A percentile compares a stretch with the other conserved stretches of the same genome.
phyloP scores from a whole-genome alignment of 1,140 invertebrate genomes.

The Conopomorpha cramerella region DNA sequence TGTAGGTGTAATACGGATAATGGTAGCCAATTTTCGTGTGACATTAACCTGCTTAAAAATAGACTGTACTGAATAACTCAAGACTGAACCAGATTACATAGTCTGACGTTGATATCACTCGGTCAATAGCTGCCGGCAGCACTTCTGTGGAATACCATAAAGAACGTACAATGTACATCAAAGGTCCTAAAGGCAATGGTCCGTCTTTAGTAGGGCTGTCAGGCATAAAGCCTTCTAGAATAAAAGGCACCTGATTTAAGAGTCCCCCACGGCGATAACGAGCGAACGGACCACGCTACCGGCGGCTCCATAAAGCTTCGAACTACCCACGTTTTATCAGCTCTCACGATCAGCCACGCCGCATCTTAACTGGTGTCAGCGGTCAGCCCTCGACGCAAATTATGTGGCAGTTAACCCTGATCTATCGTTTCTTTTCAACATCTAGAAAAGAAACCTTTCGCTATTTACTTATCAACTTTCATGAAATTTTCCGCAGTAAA shows the following conservation, averaged over 20 bases:
- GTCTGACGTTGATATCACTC: no score
- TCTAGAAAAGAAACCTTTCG: no score
- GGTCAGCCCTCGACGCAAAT: constrained; percentile 24
- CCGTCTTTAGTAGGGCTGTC: constrained; percentile 13
- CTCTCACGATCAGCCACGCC: constrained; percentile 21
- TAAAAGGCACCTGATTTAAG: constrained; percentile 35
- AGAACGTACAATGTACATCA: constrained; percentile 3
- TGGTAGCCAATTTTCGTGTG: no score
- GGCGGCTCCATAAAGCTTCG: constrained; percentile 33
- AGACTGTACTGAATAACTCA: neutral
- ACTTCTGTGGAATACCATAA: neutral
- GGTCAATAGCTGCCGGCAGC: neutral
- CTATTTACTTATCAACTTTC: no score
- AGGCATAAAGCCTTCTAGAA: constrained; percentile 23
- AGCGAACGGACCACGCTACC: constrained; percentile 25
- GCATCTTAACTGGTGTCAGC: constrained; percentile 33
- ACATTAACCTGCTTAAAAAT: neutral
- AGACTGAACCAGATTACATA: no score
- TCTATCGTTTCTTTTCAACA: no score
- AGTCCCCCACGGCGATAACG: constrained; percentile 33
- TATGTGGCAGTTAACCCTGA: constrained; percentile 31
- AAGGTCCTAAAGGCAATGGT: constrained; percentile 9
- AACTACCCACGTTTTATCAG: constrained; percentile 36
- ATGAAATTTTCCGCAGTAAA: no score
- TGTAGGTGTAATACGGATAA: no score